Evolutionary conservation across 2,797 vertebrate species (phyloP).

Genomic region (Heliangelus exortis): DNA sequence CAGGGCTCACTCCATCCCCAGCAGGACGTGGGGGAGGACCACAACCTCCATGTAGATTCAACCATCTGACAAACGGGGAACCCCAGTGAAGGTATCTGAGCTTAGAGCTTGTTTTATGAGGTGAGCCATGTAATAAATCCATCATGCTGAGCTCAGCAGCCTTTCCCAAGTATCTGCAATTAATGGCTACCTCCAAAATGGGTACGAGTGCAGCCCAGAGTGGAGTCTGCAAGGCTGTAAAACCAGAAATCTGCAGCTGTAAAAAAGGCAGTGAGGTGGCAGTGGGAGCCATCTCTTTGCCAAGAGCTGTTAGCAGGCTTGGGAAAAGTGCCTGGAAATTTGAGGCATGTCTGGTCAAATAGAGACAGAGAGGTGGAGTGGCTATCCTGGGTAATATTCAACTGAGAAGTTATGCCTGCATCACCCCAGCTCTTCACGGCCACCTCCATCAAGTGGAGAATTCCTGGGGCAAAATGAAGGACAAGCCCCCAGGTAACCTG

Average conservation of each 20-base stretch:
- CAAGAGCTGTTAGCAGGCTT: neutral
- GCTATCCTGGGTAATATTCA: accelerated
- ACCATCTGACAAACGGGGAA: neutral
- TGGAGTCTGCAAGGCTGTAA: accelerated
- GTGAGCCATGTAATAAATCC: neutral
- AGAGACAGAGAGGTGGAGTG: neutral
- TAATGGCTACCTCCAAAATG: neutral
- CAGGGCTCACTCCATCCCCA: neutral
- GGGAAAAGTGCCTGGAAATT: neutral
- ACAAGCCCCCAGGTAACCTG: neutral
- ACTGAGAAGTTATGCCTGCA: neutral
- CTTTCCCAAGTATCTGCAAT: neutral
- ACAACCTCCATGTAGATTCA: neutral
- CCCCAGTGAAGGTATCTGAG: neutral
- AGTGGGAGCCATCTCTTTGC: neutral
- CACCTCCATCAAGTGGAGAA: neutral
- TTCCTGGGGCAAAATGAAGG: neutral
- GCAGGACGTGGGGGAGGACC: neutral
- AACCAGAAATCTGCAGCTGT: neutral
- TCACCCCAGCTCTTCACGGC: neutral
- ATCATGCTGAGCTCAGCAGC: constrained; percentile 35
- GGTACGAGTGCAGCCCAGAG: neutral
- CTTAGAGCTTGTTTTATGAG: constrained; percentile 20
- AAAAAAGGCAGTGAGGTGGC: neutral
- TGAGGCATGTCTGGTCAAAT: accelerated